phyloP scores from a whole-genome alignment of 2,797 vertebrate species.

The Erpetoichthys calabaricus region DNA sequence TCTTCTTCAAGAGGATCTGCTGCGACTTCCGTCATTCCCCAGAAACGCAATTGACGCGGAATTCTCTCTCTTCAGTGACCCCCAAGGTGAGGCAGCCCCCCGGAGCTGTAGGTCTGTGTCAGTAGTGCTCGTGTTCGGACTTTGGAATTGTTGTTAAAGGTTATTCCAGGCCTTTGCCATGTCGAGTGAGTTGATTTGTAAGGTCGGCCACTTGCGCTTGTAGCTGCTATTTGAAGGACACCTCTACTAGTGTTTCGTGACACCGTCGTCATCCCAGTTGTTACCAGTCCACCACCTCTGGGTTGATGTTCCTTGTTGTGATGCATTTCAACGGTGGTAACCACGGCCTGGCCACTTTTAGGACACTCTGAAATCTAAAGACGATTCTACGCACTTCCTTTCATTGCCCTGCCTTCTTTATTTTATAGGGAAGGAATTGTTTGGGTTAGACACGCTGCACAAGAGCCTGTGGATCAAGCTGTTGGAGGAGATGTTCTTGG shows the following conservation, averaged over 20 bases:
- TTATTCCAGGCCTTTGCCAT: neutral
- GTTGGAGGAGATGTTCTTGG: conserved; percentile 95
- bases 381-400: no score
- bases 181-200: neutral
- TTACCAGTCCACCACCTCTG: no score
- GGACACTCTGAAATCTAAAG: no score
- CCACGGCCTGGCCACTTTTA: no score
- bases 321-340: neutral
- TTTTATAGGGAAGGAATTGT: conserved; percentile 80
- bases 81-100: conserved; percentile 56
- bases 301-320: no score
- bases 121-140: neutral
- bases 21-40: conserved; percentile 89
- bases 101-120: neutral
- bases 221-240: no score
- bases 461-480: conserved; percentile 97
- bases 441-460: conserved; percentile 91
- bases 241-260: no score
- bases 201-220: neutral
- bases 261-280: no score
- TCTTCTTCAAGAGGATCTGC: conserved; percentile 91
- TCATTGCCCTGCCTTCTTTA: conserved; percentile 2
- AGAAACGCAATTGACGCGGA: conserved; percentile 89
- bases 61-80: conserved; percentile 89
- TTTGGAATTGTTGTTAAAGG: neutral